phyloP scores from a whole-genome alignment of 2,113 vertebrate genomes.

The Nerophis ophidion region DNA sequence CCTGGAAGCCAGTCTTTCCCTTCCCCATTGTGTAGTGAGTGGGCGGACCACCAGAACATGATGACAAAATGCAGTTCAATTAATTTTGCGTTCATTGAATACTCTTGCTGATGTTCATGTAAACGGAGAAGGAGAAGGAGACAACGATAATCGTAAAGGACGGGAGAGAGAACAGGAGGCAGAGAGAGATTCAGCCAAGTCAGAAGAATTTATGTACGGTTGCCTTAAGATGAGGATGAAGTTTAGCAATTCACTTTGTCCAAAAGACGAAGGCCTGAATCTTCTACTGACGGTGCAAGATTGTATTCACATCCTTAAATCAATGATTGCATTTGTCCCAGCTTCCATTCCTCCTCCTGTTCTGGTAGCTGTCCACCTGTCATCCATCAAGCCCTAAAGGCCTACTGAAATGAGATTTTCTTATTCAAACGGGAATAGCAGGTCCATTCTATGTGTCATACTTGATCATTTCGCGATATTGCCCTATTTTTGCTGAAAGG shows the following conservation, averaged over 20 bases:
- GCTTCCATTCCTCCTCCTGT: too few relatives aligned
- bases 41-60: neutral
- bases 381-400: too few relatives aligned
- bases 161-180: conserved; percentile 33
- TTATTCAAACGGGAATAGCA: too few relatives aligned
- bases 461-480: too few relatives aligned
- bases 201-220: conserved; percentile 11
- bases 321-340: too few relatives aligned
- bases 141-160: conserved; percentile 43
- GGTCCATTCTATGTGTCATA: too few relatives aligned
- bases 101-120: neutral
- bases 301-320: too few relatives aligned
- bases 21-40: neutral
- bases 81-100: conserved; percentile 3
- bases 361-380: too few relatives aligned
- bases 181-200: conserved; percentile 23
- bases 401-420: too few relatives aligned
- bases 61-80: neutral
- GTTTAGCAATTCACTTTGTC: neutral
- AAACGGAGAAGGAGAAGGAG: conserved; percentile 25
- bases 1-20: neutral
- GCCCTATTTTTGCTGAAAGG: too few relatives aligned
- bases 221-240: conserved; percentile 1
- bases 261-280: too few relatives aligned
- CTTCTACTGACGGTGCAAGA: too few relatives aligned